phyloP scores from a whole-genome alignment of 2,888 invertebrate species.

The Cerastis rubricosa region DNA sequence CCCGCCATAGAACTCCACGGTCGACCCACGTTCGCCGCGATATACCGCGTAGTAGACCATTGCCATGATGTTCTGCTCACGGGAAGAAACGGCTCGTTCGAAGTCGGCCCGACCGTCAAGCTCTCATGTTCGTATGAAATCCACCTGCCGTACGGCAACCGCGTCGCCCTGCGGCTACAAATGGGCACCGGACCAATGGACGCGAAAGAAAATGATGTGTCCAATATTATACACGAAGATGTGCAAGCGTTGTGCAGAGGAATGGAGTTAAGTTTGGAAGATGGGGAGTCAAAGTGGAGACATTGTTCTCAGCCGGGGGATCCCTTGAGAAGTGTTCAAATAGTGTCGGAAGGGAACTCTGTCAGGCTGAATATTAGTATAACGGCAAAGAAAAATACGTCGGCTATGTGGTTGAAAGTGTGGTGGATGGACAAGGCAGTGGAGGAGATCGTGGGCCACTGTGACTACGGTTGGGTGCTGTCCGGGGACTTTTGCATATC shows the following conservation, averaged over 20 bases:
- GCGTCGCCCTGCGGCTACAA: slow-evolving; percentile 91
- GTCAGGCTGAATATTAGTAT: slow-evolving; percentile 88
- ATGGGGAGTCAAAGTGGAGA: slow-evolving; percentile 91
- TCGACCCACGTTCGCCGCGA: slow-evolving; percentile 92
- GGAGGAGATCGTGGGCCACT: slow-evolving; percentile 91
- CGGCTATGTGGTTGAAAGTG: slow-evolving; percentile 90
- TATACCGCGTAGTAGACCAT: slow-evolving; percentile 93
- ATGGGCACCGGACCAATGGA: slow-evolving; percentile 88
- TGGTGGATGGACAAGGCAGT: slow-evolving; percentile 92
- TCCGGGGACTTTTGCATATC: slow-evolving; percentile 92
- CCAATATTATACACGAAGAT: slow-evolving; percentile 84
- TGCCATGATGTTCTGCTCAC: slow-evolving; percentile 93
- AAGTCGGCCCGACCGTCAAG: slow-evolving; percentile 91
- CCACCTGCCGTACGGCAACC: slow-evolving; percentile 93
- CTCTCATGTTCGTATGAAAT: slow-evolving; percentile 93
- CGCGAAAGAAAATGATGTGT: slow-evolving; percentile 78
- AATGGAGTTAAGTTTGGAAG: slow-evolving; percentile 90
- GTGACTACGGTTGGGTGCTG: slow-evolving; percentile 93
- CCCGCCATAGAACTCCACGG: slow-evolving; percentile 91
- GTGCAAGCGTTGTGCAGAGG: slow-evolving; percentile 88
- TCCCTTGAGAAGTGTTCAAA: slow-evolving; percentile 90
- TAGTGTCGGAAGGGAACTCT: slow-evolving; percentile 91
- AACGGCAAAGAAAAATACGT: slow-evolving; percentile 81
- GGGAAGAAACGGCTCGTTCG: slow-evolving; percentile 92
- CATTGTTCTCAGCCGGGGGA: slow-evolving; percentile 92